Evolutionary conservation across 2,888 invertebrate genomes (phyloP), one percentile per base, ranked within the genome.

Genomic region (Lithodes maja): DNA sequence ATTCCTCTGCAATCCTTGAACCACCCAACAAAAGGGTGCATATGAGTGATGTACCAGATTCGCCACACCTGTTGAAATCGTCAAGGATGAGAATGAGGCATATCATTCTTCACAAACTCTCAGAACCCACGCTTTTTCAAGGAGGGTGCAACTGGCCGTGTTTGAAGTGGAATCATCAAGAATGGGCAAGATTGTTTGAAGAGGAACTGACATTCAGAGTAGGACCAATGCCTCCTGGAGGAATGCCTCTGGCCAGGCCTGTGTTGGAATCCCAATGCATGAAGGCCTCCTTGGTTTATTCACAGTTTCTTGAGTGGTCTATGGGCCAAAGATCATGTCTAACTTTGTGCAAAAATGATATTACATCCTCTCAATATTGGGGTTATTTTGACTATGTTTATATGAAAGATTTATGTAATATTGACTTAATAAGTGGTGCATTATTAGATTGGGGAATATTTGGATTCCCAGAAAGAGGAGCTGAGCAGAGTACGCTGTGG

Each of bases 401-500:
- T 75, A 79, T 91, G 78, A 86, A 84, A 54, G 54, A 86, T n/a
- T 49, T 90, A 55, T 55, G 71, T 1, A 7, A 69, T 33, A 17
- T 54, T 33, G 74, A 86, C 12, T 54, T 50, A 2, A 54, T 88
- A 71, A 55, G 83, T n/a, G 84, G 93, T 93, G 92, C 90, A n/a
- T n/a, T n/a, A 84, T 93, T 94, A 2, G 92, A 93, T 82, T 94
- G 94, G 94, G 91, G 92, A 68, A 85, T 77, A n/a, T 93, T 94
- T 92, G 94, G 94, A 2, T 93, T 94, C 87, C 82, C 90, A 50
- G 93, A 92, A 2, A 92, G 93, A 78, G 93, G 93, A 91, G 94
- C 93, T 1, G 85, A 88, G 50, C 93, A 94, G 61, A 94, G 93
- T 87, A 94, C 94, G 0, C 92, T 95, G 78, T 95, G 95, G 95